Evolutionary conservation across 2,797 vertebrate genomes (phyloP), one percentile per base, ranked within the genome.

Genomic region (Sternarchorhynchus goeldii): DNA sequence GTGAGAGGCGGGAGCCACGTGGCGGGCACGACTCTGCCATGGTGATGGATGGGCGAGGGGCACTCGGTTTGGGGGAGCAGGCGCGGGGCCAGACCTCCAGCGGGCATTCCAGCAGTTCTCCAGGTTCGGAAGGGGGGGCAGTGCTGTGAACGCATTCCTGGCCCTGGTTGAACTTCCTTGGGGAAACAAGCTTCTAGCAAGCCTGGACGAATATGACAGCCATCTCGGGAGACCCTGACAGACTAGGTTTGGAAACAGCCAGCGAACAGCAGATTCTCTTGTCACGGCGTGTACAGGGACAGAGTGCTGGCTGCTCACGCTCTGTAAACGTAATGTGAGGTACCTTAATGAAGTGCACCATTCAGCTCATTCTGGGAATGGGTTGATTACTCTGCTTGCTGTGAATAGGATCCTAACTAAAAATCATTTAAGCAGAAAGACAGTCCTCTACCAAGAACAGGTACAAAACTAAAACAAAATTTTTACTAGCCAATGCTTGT

Each of bases 21-120:
- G 73, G 74, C 1, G 67, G 68, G 63, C 67, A 68, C 34, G 64
- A 63, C 78, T 68, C 50, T n/a, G 16, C 55, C 67, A 10, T 16
- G 32, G 64, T 66, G 75, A 82, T 75, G 70, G 73, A 82, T 76
- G 76, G 78, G 21, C 75, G 75, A 64, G 77, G 64, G 66, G 72
- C 34, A 53, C 75, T 5, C n/a, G 78, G 58, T 80, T 57, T 45
- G 56, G 60, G 65, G 68, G 41, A 45, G 25, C 12, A 21, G 78
- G 74, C 67, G 70, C 20, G 36, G 63, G 50, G 81, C 73, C 78
- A 65, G 64, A 67, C 63, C 68, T 75, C 67, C 66, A 78, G 41
- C 70, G 58, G 73, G 56, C 32, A 76, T 60, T 50, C 45, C 45
- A 50, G 12, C 45, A 50, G 10, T 50, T 14, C 45, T 50, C 12